Conservation (phyloP, 1,140 invertebrate genomes). For the Anoplolepis gracilipes region DNA sequence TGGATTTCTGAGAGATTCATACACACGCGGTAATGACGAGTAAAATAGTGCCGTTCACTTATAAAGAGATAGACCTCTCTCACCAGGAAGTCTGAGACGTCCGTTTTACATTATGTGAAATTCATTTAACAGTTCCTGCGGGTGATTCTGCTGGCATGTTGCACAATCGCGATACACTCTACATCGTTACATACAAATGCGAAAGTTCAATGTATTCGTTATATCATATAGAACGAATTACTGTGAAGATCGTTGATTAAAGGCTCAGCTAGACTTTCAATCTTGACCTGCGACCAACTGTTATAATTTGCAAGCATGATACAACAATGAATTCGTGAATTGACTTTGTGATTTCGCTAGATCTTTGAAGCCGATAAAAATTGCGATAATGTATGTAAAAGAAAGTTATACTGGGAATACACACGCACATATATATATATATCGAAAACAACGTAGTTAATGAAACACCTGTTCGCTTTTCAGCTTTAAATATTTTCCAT, state of each 20-base stretch:
- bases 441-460: background rate
- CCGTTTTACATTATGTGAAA: background rate
- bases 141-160: slow-evolving; percentile 73
- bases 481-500: background rate
- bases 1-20: no score
- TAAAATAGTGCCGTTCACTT: background rate
- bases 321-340: background rate
- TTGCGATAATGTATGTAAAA: slow-evolving; percentile 36
- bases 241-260: background rate
- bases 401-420: slow-evolving; percentile 17
- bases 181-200: slow-evolving; percentile 14
- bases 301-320: background rate
- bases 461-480: background rate
- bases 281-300: slow-evolving; percentile 2
- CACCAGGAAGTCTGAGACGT: slow-evolving; percentile 55
- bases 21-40: no score
- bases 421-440: no score
- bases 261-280: slow-evolving; percentile 23
- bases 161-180: slow-evolving; percentile 45
- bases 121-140: slow-evolving; percentile 63
- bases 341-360: slow-evolving; percentile 6
- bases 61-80: slow-evolving; percentile 7
- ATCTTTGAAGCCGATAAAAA: background rate
- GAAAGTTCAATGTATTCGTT: slow-evolving; percentile 7
- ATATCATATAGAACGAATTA: background rate